phyloP scores from a whole-genome alignment of 2,888 invertebrate species.

The Mythimna albipuncta region DNA sequence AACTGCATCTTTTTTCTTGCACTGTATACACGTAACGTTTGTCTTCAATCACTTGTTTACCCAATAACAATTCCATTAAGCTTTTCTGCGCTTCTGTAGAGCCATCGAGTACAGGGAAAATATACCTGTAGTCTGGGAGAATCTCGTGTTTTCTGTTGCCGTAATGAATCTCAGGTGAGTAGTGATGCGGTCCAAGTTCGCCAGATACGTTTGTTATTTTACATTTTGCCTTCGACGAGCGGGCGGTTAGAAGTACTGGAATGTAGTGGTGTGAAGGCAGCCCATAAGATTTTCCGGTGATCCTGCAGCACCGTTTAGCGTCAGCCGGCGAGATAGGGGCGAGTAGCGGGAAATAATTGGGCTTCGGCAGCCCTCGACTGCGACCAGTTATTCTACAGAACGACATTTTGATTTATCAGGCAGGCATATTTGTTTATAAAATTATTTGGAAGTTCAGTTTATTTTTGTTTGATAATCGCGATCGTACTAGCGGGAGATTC shows the following conservation, averaged over 20 bases:
- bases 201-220: conserved; percentile 92
- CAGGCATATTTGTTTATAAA: conserved; percentile 86
- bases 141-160: conserved; percentile 93
- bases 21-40: conserved; percentile 94
- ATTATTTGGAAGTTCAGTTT: conserved; percentile 59
- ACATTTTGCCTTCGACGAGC: conserved; percentile 89
- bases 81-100: conserved; percentile 92
- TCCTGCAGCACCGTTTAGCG: conserved; percentile 94
- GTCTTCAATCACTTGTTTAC: conserved; percentile 90
- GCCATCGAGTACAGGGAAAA: conserved; percentile 93
- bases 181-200: conserved; percentile 92
- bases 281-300: conserved; percentile 94
- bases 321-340: conserved; percentile 96
- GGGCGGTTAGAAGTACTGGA: conserved; percentile 92
- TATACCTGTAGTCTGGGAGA: conserved; percentile 93
- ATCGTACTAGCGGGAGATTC: conserved; percentile 71
- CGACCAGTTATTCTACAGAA: conserved; percentile 96
- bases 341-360: conserved; percentile 95
- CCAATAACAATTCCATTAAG: conserved; percentile 91
- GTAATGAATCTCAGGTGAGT: conserved; percentile 90
- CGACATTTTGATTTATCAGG: conserved; percentile 89
- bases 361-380: conserved; percentile 94
- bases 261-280: conserved; percentile 95
- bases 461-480: conserved; percentile 71
- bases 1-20: conserved; percentile 93